Conservation (phyloP, 2,113 vertebrate species). For the Solea solea region DNA sequence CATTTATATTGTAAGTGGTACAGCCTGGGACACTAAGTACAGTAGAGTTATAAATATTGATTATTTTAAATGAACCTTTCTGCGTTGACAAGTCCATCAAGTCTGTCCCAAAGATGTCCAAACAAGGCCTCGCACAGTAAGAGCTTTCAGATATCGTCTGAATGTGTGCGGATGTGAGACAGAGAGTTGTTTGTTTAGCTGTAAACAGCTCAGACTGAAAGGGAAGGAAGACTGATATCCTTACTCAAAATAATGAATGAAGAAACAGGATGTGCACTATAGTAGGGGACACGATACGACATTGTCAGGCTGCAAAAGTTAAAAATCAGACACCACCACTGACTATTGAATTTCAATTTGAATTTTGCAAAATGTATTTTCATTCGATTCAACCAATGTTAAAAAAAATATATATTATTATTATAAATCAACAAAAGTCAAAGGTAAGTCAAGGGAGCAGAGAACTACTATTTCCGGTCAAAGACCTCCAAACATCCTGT, state of each 20-base stretch:
- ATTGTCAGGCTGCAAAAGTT: not conserved
- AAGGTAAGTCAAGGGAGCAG: conserved; percentile 7
- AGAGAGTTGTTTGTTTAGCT: conserved; percentile 57
- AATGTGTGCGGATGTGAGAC: not conserved
- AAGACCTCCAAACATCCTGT: conserved; percentile 18
- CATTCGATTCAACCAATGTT: not conserved
- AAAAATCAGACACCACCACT: not conserved
- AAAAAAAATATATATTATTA: not conserved
- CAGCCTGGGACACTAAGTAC: no score
- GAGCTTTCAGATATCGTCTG: no score
- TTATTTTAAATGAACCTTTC: no score
- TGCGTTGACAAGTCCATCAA: no score
- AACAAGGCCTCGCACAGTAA: no score
- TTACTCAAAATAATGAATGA: conserved; percentile 58
- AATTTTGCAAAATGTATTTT: not conserved
- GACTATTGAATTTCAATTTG: not conserved
- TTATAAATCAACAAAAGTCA: not conserved
- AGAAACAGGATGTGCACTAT: conserved; percentile 73
- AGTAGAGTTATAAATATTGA: no score
- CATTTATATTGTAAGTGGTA: no score
- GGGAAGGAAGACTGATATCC: conserved; percentile 79
- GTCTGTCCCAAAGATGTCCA: no score
- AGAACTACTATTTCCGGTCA: not conserved
- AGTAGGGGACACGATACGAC: conserved; percentile 44
- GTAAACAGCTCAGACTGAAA: conserved; percentile 45